Percentiles rank a stretch among this genome's conserved stretches.
phyloP scores from a whole-genome alignment of 2,797 vertebrate species.

The Sebastes itinus region DNA sequence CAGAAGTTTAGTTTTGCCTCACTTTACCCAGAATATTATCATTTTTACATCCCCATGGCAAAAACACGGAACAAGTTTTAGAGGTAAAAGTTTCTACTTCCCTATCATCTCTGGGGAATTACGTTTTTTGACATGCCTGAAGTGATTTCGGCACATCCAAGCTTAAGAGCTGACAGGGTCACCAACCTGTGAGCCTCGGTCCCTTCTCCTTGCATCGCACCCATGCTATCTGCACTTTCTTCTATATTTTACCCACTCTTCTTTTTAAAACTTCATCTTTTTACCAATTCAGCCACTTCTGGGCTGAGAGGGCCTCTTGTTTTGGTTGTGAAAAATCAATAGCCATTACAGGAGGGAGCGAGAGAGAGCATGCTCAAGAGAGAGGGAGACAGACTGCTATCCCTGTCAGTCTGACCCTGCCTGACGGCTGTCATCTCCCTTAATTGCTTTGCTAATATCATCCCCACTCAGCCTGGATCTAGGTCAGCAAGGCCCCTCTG shows the following conservation, averaged over 20 bases:
- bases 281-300: constrained; percentile 55
- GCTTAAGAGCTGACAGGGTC: constrained; percentile 47
- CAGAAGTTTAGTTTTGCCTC: constrained; percentile 12
- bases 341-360: constrained; percentile 67
- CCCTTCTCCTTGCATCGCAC: constrained; percentile 1
- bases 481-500: constrained; percentile 74
- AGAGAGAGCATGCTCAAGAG: constrained; percentile 30
- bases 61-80: constrained; percentile 26
- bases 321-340: constrained; percentile 82
- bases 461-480: constrained; percentile 78
- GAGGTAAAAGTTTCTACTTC: constrained; percentile 36
- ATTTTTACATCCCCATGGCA: constrained; percentile 28
- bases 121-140: constrained; percentile 51
- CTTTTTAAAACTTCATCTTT: constrained; percentile 30
- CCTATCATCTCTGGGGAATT: constrained; percentile 48
- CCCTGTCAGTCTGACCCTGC: constrained; percentile 77
- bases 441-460: constrained; percentile 85
- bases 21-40: constrained; percentile 16
- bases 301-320: constrained; percentile 65
- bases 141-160: constrained; percentile 56
- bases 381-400: constrained; percentile 56
- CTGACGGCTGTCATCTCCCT: constrained; percentile 83
- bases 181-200: constrained; percentile 28
- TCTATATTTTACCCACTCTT: not conserved
- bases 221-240: not conserved